Percentiles rank a stretch among this genome's conserved stretches.
Conservation (phyloP, 1,140 invertebrate species). For the Habropoda laboriosa region DNA sequence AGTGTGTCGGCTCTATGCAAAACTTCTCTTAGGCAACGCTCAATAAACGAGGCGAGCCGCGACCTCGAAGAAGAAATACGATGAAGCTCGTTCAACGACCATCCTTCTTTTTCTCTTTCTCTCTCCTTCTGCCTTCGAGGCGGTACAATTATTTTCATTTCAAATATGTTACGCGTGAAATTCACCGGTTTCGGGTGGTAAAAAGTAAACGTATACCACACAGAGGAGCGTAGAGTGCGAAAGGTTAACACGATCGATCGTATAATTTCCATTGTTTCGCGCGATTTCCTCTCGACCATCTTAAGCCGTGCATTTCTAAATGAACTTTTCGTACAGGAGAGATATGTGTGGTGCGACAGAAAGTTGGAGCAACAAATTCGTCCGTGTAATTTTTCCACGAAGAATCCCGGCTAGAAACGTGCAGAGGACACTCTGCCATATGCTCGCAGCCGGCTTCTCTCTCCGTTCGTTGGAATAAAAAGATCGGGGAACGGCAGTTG, state of each 20-base stretch:
- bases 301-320: slow-evolving; percentile 1
- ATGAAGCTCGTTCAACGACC: too few relatives aligned
- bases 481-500: too few relatives aligned
- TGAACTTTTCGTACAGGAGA: neutral
- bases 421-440: slow-evolving; percentile 16
- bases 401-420: slow-evolving; percentile 21
- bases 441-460: slow-evolving; percentile 37
- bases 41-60: slow-evolving; percentile 5
- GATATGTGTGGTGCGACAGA: neutral
- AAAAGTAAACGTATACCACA: neutral
- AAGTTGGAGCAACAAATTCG: neutral
- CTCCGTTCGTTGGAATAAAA: slow-evolving; percentile 43
- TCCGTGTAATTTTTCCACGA: neutral
- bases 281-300: neutral
- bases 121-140: too few relatives aligned
- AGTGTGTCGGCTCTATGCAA: slow-evolving; percentile 46
- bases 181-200: neutral
- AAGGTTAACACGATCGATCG: slow-evolving; percentile 36
- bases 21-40: slow-evolving; percentile 34
- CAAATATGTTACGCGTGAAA: slow-evolving; percentile 30
- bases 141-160: slow-evolving; percentile 36
- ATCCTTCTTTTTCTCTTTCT: too few relatives aligned
- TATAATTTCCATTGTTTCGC: slow-evolving; percentile 45
- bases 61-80: neutral
- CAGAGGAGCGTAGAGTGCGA: too few relatives aligned